Percentiles rank a stretch among this genome's conserved stretches.
Conservation (phyloP, 2,888 invertebrate genomes). For the Drosophila histrio region DNA sequence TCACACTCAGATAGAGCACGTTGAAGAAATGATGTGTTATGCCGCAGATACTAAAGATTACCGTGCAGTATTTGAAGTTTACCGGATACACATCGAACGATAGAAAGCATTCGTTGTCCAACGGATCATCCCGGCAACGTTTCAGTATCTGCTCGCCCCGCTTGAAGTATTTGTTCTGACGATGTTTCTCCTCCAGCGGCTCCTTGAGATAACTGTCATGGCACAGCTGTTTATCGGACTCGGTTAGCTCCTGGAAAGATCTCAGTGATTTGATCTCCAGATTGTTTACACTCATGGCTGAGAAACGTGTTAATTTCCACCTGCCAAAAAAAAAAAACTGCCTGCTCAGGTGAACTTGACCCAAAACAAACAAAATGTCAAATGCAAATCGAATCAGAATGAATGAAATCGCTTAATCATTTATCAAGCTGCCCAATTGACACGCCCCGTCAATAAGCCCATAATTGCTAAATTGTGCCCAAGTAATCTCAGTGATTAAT, state of each 20-base stretch:
- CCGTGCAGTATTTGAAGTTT: constrained; percentile 26
- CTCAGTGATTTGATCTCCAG: constrained; percentile 19
- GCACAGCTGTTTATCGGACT: constrained; percentile 26
- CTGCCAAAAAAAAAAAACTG: neutral
- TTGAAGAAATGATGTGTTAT: constrained; percentile 32
- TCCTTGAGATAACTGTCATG: neutral
- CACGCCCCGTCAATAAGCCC: constrained; percentile 69
- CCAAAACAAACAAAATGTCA: constrained; percentile 26
- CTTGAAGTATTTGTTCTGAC: constrained; percentile 48
- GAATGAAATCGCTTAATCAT: constrained; percentile 47
- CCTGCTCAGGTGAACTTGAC: constrained; percentile 41
- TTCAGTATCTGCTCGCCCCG: constrained; percentile 11
- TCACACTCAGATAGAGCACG: constrained; percentile 45
- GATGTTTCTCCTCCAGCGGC: constrained; percentile 23
- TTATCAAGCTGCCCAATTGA: constrained; percentile 64
- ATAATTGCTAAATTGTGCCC: constrained; percentile 69
- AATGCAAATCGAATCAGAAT: constrained; percentile 1
- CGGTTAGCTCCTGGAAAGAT: constrained; percentile 27
- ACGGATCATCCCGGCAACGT: neutral
- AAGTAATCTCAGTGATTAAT: constrained; percentile 65
- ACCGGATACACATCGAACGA: constrained; percentile 38
- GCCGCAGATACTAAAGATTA: constrained; percentile 48
- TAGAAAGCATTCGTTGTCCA: constrained; percentile 51
- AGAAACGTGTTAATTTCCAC: neutral
- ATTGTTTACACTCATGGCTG: constrained; percentile 12